Evolutionary conservation across 1,140 invertebrate genomes (phyloP).

Genomic region (Drosophila dunni): DNA sequence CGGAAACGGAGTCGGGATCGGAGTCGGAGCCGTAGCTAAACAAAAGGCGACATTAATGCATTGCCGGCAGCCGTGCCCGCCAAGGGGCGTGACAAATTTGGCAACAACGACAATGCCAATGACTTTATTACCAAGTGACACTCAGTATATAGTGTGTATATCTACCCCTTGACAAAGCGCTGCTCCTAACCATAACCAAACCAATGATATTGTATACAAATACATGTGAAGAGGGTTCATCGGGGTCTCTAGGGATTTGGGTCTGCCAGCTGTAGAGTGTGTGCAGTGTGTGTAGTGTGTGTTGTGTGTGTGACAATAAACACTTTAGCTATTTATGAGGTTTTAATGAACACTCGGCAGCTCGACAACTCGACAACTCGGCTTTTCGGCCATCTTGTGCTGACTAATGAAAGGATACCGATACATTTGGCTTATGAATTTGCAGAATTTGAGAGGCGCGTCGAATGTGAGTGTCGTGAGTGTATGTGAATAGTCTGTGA

Average conservation of each 20-base stretch:
- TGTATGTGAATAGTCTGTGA: slow-evolving; percentile 1
- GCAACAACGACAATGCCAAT: slow-evolving; percentile 63
- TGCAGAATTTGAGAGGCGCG: slow-evolving; percentile 76
- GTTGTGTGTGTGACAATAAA: slow-evolving; percentile 69
- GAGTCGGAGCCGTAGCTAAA: slow-evolving; percentile 47
- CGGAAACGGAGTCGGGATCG: neutral
- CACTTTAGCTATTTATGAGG: slow-evolving; percentile 82
- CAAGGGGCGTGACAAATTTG: slow-evolving; percentile 83
- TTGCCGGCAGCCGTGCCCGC: slow-evolving; percentile 67
- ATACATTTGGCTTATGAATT: slow-evolving; percentile 79
- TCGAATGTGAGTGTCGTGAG: slow-evolving; percentile 49
- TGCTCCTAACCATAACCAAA: slow-evolving; percentile 16
- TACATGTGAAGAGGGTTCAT: slow-evolving; percentile 46
- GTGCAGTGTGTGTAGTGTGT: slow-evolving; percentile 36
- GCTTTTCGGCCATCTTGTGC: slow-evolving; percentile 54
- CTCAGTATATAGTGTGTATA: slow-evolving; percentile 13
- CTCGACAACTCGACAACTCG: neutral
- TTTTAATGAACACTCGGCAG: slow-evolving; percentile 71
- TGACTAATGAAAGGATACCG: slow-evolving; percentile 74
- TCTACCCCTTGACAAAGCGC: neutral
- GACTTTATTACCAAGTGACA: slow-evolving; percentile 77
- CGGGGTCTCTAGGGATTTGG: slow-evolving; percentile 48
- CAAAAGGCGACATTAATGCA: slow-evolving; percentile 81
- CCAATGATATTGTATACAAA: slow-evolving; percentile 68
- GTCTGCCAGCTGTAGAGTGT: slow-evolving; percentile 56